Evolutionary conservation across 2,888 invertebrate species (phyloP), one percentile per base, ranked within the genome.

Genomic region (Ochropleura plecta): DNA sequence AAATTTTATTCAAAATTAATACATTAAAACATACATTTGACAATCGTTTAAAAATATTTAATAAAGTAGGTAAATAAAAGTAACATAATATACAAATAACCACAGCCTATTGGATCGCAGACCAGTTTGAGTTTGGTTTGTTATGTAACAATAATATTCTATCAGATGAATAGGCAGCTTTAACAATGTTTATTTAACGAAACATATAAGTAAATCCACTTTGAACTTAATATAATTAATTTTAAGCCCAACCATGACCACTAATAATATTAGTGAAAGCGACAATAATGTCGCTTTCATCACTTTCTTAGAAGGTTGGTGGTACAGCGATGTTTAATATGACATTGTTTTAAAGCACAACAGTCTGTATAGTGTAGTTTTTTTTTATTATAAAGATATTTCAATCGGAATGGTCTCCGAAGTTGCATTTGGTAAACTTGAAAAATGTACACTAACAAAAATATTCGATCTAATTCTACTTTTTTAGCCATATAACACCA

Each of bases 81-180:
- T 90, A 90, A 91, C 76, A 85, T 81, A 83, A 91, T 92, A 94
- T 89, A 94, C 91, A 92, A 90, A 92, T 91, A 93, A 94, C 92
- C 96, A 96, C 96, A 96, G 96, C 96, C 96, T 95, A 94, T 95
- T 94, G 93, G 92, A 96, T 96, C 95, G 96, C 96, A 96, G 95
- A 95, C 92, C 92, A 93, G 94, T 93, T 91, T 88, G 85, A 90
- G 90, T 94, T 94, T 93, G 92, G 91, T 90, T 88, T 85, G 59
- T 82, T 83, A 87, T 84, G 79, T 82, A 83, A 84, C 78, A 81
- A 86, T 85, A 80, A 81, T 70, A 76, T 64, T 73, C 55, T 81
- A 67, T 81, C 30, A 71, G 57, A 70, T 62, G 49, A 66, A 20
- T 49, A 66, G 48, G 42, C 60, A 77, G 63, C 40, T 12, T 64